A percentile compares a stretch with the other conserved stretches of the same genome.
These are phyloP conservation scores for Apostichopus japonicus DNA, from an alignment of 35 echinoderm and acorn worm species.

Conservation along the genomic window DNA sequence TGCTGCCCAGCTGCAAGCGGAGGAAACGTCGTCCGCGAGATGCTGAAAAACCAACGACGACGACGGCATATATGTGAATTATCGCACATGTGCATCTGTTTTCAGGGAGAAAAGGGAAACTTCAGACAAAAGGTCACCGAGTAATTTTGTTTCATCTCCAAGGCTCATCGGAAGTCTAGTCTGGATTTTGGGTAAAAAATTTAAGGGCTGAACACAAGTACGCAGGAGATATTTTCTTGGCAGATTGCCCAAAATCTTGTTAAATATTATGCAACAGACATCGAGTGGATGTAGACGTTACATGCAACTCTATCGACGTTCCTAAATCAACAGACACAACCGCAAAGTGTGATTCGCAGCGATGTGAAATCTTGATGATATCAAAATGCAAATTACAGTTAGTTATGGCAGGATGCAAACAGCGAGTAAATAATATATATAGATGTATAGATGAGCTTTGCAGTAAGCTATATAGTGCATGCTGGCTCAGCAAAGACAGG, in stretches of 20 bases:
- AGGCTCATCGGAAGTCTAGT: slow-evolving; percentile 2
- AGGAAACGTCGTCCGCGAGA: not conserved
- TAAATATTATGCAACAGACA: not conserved
- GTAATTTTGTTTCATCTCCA: slow-evolving; percentile 18
- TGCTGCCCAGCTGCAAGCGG: not conserved
- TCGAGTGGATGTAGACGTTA: not conserved
- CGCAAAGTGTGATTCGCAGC: not conserved
- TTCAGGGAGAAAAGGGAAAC: not conserved
- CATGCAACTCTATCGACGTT: not conserved
- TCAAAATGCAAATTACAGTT: not conserved
- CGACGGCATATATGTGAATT: not conserved
- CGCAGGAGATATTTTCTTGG: not conserved
- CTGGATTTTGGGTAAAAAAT: slow-evolving; percentile 11
- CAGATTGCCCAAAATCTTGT: not conserved
- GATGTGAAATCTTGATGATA: not conserved
- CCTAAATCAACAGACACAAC: not conserved
- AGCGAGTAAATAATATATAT: no score
- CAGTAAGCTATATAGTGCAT: no score
- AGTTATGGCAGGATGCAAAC: no score
- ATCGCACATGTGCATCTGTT: not conserved
- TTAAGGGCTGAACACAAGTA: not conserved
- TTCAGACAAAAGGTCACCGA: slow-evolving; percentile 19
- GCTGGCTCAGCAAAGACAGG: no score
- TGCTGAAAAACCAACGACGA: not conserved
- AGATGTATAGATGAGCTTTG: no score